phyloP scores from a whole-genome alignment of 2,113 vertebrate species.

The Lampris incognitus region DNA sequence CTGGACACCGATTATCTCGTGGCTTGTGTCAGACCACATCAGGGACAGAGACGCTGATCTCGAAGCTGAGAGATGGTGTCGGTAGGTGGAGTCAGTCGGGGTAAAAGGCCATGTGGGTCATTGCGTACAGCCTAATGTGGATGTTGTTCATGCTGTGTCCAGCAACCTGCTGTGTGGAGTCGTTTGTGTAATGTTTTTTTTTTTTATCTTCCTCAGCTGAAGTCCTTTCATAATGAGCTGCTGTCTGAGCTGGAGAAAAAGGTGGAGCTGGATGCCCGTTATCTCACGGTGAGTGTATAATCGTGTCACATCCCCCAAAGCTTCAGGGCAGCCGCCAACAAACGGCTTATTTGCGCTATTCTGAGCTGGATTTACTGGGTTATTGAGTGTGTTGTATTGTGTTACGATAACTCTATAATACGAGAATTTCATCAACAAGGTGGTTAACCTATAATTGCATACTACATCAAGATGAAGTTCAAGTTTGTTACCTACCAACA shows the following conservation, averaged over 20 bases:
- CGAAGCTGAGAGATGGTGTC: conserved; percentile 21
- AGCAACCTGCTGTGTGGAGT: neutral
- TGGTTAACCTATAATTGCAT: conserved; percentile 19
- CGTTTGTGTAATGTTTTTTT: neutral
- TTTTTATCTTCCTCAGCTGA: conserved; percentile 83
- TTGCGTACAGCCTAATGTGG: neutral
- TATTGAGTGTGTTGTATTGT: neutral
- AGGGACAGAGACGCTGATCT: conserved; percentile 12
- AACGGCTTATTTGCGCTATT: conserved; percentile 3
- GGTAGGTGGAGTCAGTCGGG: no score
- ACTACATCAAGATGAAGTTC: neutral
- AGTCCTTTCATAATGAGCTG: conserved; percentile 97
- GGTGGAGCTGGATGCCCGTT: conserved; percentile 95
- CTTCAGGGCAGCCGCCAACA: neutral
- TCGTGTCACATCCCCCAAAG: neutral
- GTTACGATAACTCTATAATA: conserved; percentile 1
- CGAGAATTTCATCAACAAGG: conserved; percentile 16
- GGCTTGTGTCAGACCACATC: conserved; percentile 19
- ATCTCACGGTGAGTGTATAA: conserved; percentile 91
- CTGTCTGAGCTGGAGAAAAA: conserved; percentile 98
- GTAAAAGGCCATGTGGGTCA: no score
- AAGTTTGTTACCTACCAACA: no score
- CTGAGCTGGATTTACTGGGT: neutral
- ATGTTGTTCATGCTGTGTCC: neutral
- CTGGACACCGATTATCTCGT: neutral